Evolutionary conservation across 2,113 vertebrate species (phyloP).

Genomic region (Gobiocypris rarus): DNA sequence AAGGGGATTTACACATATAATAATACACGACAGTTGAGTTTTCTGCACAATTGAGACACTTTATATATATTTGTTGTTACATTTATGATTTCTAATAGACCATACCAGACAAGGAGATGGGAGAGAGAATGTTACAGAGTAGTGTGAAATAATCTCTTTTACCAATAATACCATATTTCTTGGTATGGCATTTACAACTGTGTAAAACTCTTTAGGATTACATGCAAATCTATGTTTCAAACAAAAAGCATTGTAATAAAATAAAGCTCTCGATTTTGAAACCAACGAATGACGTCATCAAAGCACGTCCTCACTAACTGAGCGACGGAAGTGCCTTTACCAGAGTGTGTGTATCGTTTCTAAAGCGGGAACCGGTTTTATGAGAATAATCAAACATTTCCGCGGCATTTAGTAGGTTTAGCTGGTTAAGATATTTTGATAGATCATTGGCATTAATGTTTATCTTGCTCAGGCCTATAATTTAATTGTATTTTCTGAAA

Average conservation of each 20-base stretch:
- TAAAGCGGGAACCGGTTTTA: slow-evolving; percentile 10
- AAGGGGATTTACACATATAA: neutral
- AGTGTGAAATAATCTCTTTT: neutral
- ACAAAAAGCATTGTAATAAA: neutral
- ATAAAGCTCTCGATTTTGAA: neutral
- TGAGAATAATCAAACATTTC: neutral
- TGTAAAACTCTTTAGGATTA: neutral
- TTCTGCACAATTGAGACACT: neutral
- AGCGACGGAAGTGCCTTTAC: slow-evolving; percentile 7
- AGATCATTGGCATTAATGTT: neutral
- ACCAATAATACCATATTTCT: neutral
- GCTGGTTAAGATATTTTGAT: neutral
- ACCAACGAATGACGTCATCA: neutral
- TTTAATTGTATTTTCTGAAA: neutral
- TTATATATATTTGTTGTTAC: neutral
- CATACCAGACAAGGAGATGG: no score
- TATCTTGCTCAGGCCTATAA: neutral
- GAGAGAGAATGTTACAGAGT: neutral
- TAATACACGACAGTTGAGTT: neutral
- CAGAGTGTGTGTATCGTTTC: neutral
- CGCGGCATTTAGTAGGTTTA: neutral
- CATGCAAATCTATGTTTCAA: neutral
- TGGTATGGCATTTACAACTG: neutral
- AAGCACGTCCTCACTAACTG: neutral
- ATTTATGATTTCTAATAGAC: neutral